Conservation (phyloP, 2,888 invertebrate species). For the Aspidapion aeneum region DNA sequence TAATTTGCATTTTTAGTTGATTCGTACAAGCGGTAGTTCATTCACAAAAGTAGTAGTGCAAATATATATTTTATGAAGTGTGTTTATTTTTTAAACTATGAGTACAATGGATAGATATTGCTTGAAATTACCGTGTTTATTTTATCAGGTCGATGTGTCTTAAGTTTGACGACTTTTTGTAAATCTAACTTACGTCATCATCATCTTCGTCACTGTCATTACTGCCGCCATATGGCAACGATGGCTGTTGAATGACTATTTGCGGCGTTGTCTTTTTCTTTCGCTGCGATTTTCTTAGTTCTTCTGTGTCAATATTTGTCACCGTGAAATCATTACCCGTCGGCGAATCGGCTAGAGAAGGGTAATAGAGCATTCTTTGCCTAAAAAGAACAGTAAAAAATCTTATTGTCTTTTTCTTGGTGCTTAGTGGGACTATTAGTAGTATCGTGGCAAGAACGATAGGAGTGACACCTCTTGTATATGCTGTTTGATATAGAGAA, state of each 20-base stretch:
- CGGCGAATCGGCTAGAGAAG: conserved; percentile 22
- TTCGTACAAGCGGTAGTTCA: background rate
- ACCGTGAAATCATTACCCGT: conserved; percentile 75
- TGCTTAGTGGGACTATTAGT: too few species aligned
- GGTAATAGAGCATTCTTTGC: conserved; percentile 20
- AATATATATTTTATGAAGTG: background rate
- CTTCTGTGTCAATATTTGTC: conserved; percentile 84
- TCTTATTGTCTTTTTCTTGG: too few species aligned
- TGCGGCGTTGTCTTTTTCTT: conserved; percentile 54
- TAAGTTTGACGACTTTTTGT: too few species aligned
- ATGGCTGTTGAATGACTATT: conserved; percentile 34
- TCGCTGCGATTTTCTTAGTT: conserved; percentile 71
- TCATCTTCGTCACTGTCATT: conserved; percentile 74
- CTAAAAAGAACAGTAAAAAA: conserved; percentile 6
- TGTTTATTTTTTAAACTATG: too few species aligned
- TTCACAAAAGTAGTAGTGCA: background rate
- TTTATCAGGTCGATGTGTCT: too few species aligned
- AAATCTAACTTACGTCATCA: conserved; percentile 52
- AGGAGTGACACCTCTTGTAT: too few species aligned
- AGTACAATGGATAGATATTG: too few species aligned
- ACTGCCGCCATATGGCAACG: conserved; percentile 54
- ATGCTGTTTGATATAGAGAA: too few species aligned
- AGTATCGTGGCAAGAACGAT: too few species aligned
- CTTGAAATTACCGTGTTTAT: too few species aligned
- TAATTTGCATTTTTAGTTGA: too few species aligned